Conservation (phyloP, 1,140 invertebrate species). For the Drosophila prosaltans region DNA sequence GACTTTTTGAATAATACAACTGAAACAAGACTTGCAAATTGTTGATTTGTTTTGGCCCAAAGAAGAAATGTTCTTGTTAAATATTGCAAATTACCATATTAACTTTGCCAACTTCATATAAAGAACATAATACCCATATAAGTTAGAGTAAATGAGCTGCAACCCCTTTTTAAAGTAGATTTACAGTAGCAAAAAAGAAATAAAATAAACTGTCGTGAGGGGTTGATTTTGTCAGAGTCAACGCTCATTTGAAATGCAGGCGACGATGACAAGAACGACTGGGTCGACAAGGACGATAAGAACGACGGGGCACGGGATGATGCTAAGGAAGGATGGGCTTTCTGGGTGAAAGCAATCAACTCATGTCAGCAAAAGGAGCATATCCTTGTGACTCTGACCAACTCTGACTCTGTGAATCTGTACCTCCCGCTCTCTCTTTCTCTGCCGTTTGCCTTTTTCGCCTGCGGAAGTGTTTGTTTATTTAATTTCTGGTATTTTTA, state of each 20-base stretch:
- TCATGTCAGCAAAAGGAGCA: slow-evolving; percentile 55
- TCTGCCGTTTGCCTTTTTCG: slow-evolving; percentile 55
- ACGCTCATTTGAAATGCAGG: slow-evolving; percentile 70
- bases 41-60: no score
- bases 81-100: no score
- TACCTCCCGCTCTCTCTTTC: not conserved
- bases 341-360: slow-evolving; percentile 56
- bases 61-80: no score
- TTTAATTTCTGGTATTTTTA: slow-evolving; percentile 79
- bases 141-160: slow-evolving; percentile 22
- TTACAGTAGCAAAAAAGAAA: slow-evolving; percentile 19
- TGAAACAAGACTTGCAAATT: no score
- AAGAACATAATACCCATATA: slow-evolving; percentile 19
- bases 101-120: not conserved
- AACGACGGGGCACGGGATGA: not conserved
- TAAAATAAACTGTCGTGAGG: not conserved
- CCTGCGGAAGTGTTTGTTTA: slow-evolving; percentile 72
- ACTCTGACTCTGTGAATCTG: slow-evolving; percentile 20
- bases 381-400: slow-evolving; percentile 45
- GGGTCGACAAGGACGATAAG: slow-evolving; percentile 20
- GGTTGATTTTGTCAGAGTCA: slow-evolving; percentile 38
- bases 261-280: slow-evolving; percentile 24
- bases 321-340: slow-evolving; percentile 10
- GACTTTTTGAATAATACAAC: no score
- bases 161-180: slow-evolving; percentile 49